Evolutionary conservation across 1,140 invertebrate species (phyloP), one percentile per base, ranked within the genome.

Genomic region (Meloidogyne floridensis): DNA sequence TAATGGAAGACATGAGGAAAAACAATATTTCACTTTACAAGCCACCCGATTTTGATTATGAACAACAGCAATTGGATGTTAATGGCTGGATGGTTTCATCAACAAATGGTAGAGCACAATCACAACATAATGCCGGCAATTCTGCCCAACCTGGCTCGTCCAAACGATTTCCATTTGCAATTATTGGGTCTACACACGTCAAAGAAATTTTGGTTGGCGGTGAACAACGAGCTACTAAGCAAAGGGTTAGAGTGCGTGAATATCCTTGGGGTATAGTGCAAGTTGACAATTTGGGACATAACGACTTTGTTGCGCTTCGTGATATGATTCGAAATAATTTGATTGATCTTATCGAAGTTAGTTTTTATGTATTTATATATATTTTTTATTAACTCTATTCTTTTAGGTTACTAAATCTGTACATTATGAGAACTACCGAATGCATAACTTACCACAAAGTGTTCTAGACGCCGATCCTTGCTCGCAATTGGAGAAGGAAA

Each of bases 11-110:
- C 92, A 96, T 99, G 87, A 94, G 94, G 71, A 94, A 96, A 91
- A 94, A 98, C 91, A 97, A 98, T 92, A 99, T 99, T 86, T 97
- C 97, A 91, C 96, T 99, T 84, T 99, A 99, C 91, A 96, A 98
- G 90, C 99, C 99, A 90, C 96, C 97, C 10, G 94, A 95, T 86
- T 92, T 92, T 54, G 95, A 97, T 59, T 15, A 15, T 59, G 56
- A 59, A 15, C 13, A 32, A 32, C 32, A 32, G 32, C 32, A 32
- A 32, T 32, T 32, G 32, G 32, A 32, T 32, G 32, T 32, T 32
- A 10, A 11, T 13, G 13, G 54, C 72, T 3, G 32, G 9, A 32
- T 1, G 1, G 72, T 3, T 72, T 3, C 11, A 42, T 11, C 32
- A 72, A n/a, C 11, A 18, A 53, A 53, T 77, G 76, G 53, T 18